Conservation (phyloP, 2,888 invertebrate species). For the Sarcophaga caerulescens region DNA sequence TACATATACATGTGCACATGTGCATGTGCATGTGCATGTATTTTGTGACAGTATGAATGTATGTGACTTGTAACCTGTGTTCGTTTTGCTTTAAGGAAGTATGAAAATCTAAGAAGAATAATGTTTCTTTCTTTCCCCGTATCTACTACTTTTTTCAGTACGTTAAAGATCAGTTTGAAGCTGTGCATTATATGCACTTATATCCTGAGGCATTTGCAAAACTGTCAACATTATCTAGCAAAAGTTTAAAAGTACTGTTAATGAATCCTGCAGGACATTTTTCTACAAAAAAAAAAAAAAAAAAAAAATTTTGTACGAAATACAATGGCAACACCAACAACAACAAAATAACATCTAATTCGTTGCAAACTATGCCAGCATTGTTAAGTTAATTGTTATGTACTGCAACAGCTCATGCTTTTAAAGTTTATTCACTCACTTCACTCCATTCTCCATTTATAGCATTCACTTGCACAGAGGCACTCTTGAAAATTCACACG, state of each 20-base stretch:
- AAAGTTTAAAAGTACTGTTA: conserved; percentile 63
- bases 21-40: background rate
- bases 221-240: conserved; percentile 59
- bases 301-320: background rate
- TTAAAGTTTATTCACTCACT: conserved; percentile 34
- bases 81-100: conserved; percentile 41
- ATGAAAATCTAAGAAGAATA: conserved; percentile 38
- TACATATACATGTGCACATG: too few species aligned
- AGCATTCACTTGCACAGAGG: background rate
- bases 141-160: background rate
- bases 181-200: conserved; percentile 33
- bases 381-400: conserved; percentile 55
- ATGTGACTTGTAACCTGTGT: conserved; percentile 54
- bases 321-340: background rate
- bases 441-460: too few species aligned
- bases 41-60: conserved; percentile 15
- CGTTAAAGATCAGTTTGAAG: conserved; percentile 5
- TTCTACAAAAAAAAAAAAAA: conserved; percentile 14
- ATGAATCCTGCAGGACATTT: conserved; percentile 65
- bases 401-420: conserved; percentile 23
- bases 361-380: conserved; percentile 31
- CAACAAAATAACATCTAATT: conserved; percentile 32
- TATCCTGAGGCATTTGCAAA: conserved; percentile 55
- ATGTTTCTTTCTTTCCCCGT: background rate
- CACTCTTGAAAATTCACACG: background rate